Percentiles rank a stretch among this genome's conserved stretches.
Conservation (phyloP, 2,113 vertebrate species). For the Odontesthes bonariensis region DNA sequence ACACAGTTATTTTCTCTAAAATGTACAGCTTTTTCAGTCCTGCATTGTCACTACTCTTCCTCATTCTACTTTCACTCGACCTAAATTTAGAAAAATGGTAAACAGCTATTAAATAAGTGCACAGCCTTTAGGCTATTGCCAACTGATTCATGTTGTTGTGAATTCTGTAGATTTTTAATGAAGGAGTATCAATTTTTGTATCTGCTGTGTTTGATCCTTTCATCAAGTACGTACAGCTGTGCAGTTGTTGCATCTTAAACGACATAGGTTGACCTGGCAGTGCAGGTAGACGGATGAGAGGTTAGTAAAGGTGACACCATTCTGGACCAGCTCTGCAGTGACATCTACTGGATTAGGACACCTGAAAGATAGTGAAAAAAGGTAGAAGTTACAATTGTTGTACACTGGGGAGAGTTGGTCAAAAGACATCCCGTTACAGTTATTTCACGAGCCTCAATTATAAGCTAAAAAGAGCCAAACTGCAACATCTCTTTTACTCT, state of each 20-base stretch:
- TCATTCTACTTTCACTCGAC: background rate
- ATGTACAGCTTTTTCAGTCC: background rate
- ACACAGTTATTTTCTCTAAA: background rate
- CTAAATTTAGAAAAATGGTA: background rate
- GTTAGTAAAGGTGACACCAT: conserved; percentile 64
- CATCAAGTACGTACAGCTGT: conserved; percentile 51
- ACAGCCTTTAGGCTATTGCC: background rate
- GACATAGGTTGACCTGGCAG: conserved; percentile 77
- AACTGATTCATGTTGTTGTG: background rate
- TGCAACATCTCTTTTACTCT: conserved; percentile 53
- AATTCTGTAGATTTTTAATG: background rate
- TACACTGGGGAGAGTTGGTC: fast-evolving
- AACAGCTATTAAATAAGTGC: background rate
- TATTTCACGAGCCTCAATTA: background rate
- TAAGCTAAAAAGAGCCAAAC: background rate
- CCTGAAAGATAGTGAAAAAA: conserved; percentile 52
- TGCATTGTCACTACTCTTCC: background rate
- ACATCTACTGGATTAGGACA: conserved; percentile 72
- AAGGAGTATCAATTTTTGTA: background rate
- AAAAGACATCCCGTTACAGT: background rate
- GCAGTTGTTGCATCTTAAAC: conserved; percentile 57
- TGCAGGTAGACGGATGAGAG: conserved; percentile 71
- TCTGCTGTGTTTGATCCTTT: background rate
- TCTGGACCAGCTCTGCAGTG: conserved; percentile 70
- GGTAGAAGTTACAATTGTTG: background rate